A percentile compares a stretch with the other conserved stretches of the same genome.
Conservation (phyloP, 1,140 invertebrate species). For the Diabrotica undecimpunctata region DNA sequence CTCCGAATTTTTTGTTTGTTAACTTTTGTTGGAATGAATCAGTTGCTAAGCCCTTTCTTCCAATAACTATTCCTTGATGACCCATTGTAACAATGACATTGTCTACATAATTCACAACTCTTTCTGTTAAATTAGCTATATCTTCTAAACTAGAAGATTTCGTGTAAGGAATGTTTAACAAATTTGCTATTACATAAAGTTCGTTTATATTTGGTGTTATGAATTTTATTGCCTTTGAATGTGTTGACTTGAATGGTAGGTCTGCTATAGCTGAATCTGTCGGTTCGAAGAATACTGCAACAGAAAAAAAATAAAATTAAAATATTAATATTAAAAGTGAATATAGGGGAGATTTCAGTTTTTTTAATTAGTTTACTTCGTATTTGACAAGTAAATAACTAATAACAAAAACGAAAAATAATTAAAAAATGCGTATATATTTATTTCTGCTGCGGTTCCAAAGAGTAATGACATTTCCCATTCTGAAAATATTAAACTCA, state of each 20-base stretch:
- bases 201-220: slow-evolving; percentile 73
- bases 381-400: too few relatives aligned
- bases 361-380: too few relatives aligned
- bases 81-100: slow-evolving; percentile 59
- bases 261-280: slow-evolving; percentile 59
- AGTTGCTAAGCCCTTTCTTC: slow-evolving; percentile 36
- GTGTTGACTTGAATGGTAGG: slow-evolving; percentile 53
- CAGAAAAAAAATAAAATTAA: slow-evolving; percentile 26
- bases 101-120: slow-evolving; percentile 44
- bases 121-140: slow-evolving; percentile 28
- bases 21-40: slow-evolving; percentile 26
- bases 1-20: slow-evolving; percentile 24
- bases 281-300: slow-evolving; percentile 66
- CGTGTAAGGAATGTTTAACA: slow-evolving; percentile 29
- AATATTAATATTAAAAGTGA: neutral
- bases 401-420: too few relatives aligned
- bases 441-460: too few relatives aligned
- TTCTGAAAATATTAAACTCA: too few relatives aligned
- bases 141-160: slow-evolving; percentile 35
- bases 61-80: slow-evolving; percentile 52
- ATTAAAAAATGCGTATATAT: too few relatives aligned
- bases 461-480: too few relatives aligned
- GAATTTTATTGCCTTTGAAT: slow-evolving; percentile 53
- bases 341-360: neutral
- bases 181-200: slow-evolving; percentile 54